Evolutionary conservation across 2,113 vertebrate genomes (phyloP).

Genomic region (Gobiocypris rarus): DNA sequence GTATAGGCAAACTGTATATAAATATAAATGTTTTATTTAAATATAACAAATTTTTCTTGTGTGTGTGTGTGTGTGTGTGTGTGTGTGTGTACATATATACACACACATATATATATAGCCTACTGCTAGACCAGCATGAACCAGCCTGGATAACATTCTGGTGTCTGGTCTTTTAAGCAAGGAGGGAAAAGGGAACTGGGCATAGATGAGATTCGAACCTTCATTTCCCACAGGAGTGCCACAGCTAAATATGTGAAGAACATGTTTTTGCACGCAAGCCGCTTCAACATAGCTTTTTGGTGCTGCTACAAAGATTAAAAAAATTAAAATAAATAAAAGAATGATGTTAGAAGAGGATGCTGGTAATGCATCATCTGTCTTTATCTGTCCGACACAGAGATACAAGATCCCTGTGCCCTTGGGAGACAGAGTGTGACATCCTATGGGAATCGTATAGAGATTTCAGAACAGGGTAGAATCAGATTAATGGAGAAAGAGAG

Average conservation of each 20-base stretch:
- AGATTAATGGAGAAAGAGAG: constrained; percentile 1
- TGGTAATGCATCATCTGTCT: background rate
- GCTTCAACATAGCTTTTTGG: no score
- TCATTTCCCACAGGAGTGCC: background rate
- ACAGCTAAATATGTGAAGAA: background rate
- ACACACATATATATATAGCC: no score
- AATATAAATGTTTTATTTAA: no score
- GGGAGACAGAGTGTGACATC: background rate
- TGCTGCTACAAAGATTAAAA: no score
- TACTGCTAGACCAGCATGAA: background rate
- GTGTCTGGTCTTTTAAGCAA: background rate
- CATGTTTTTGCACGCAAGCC: no score
- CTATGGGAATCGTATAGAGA: background rate
- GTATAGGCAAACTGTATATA: no score
- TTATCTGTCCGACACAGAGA: background rate
- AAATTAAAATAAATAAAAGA: no score
- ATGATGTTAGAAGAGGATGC: background rate
- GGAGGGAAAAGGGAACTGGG: background rate
- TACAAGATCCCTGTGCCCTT: background rate
- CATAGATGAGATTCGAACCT: background rate
- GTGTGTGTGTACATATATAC: no score
- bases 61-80: no score
- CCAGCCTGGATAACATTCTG: background rate
- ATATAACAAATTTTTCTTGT: no score
- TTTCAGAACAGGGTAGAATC: background rate